Evolutionary conservation across 2,113 vertebrate genomes (phyloP), one percentile per base, ranked within the genome.

Genomic region (Cebus imitator): DNA sequence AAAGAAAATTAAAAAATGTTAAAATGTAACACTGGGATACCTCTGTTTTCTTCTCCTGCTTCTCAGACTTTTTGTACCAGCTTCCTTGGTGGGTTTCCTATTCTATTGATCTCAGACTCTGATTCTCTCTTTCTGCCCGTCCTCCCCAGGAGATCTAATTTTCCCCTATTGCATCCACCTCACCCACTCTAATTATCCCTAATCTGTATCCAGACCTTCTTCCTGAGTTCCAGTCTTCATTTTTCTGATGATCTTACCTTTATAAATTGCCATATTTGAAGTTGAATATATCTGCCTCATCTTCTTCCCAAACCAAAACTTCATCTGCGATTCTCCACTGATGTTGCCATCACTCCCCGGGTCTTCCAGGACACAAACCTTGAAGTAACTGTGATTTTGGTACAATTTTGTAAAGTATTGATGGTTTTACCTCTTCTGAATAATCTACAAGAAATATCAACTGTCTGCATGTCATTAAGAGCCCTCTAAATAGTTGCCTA

Each of bases 161-260:
- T 55, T 21, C 55, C 27, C 14, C 20, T 30, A 17, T 8, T 43
- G 5, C 52, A 79, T 55, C 21, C 13, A 16, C n/a, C 4, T 50
- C 30, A 32, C 9, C 3, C 0, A 0, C 8, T 12, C 25, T 9
- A 17, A 10, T 1, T 30, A 57, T 55, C 48, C 11, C 72, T 73
- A 68, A 35, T 10, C n/a, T 7, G 4, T 12, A 21, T 13, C 43
- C 17, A 80, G 52, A 50, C 20, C 3, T 30, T 45, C 92, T 43
- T 79, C 8, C 61, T 73, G 10, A 55, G 52, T 21, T 45, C 40
- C 0, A 37, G 27, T 72, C 3, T 10, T 13, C n/a, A 23, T 11
- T 23, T 48, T 55, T 81, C 83, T 83, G 25, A 27, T 27, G 23
- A 3, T 43, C 48, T 87, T 13, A 37, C 43, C 9, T 73, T 58